A percentile compares a stretch with the other conserved stretches of the same genome.
These are phyloP conservation scores for Drosophila fuyamai DNA, from an alignment of 1,140 invertebrate genomes.

Conservation along the genomic window DNA sequence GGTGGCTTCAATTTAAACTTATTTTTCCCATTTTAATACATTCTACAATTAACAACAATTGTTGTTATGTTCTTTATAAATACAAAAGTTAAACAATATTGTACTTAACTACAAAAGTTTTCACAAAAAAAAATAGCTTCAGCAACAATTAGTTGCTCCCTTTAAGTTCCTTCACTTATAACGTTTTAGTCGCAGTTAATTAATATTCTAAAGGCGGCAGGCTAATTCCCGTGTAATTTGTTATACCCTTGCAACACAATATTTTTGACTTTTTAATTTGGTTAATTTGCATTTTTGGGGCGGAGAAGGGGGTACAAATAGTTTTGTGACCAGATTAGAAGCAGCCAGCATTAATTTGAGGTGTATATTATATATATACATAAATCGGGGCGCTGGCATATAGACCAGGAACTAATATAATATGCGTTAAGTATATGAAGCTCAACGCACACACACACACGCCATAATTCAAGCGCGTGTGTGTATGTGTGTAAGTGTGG, in stretches of 20 bases:
- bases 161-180: not conserved
- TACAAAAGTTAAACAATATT: too few species aligned
- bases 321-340: slow-evolving; percentile 31
- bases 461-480: slow-evolving; percentile 7
- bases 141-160: not conserved
- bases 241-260: not conserved
- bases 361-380: slow-evolving; percentile 14
- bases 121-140: too few species aligned
- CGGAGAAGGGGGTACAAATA: too few species aligned
- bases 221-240: not conserved
- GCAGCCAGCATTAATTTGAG: slow-evolving; percentile 21
- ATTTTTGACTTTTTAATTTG: slow-evolving; percentile 11
- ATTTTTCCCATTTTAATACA: too few species aligned
- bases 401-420: slow-evolving; percentile 47
- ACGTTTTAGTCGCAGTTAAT: not conserved
- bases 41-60: too few species aligned
- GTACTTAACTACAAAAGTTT: too few species aligned
- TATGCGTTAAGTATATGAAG: slow-evolving; percentile 56
- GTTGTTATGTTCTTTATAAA: too few species aligned
- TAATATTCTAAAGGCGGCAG: not conserved
- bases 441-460: slow-evolving; percentile 7
- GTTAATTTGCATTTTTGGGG: slow-evolving; percentile 3
- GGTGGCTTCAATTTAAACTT: not conserved
- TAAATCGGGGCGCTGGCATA: slow-evolving; percentile 5
- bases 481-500: slow-evolving; percentile 16